Percentiles rank a stretch among this genome's conserved stretches.
phyloP scores from a whole-genome alignment of 2,113 vertebrate species.

The Hypanus sabinus region DNA sequence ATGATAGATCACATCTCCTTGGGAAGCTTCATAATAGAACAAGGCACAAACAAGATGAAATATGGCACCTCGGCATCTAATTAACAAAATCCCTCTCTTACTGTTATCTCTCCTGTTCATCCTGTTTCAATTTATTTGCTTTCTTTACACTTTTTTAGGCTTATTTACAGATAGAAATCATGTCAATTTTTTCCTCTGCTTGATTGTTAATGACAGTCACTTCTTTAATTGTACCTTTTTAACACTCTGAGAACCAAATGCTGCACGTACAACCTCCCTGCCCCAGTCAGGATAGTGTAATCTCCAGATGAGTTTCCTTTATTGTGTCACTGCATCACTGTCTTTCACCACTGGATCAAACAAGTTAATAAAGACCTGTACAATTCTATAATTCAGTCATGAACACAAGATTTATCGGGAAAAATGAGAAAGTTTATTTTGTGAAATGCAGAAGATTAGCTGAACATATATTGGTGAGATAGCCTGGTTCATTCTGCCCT shows the following conservation, averaged over 20 bases:
- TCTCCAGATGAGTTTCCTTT: not conserved
- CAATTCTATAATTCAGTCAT: not conserved
- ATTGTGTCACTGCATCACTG: not conserved
- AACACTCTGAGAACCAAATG: not conserved
- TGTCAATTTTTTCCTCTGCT: not conserved
- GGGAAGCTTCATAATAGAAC: slow-evolving; percentile 21
- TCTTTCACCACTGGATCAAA: not conserved
- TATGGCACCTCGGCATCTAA: slow-evolving; percentile 27
- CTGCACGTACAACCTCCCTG: too few relatives aligned
- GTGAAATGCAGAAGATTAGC: not conserved
- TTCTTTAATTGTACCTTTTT: not conserved
- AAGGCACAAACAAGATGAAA: slow-evolving; percentile 15
- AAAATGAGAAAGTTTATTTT: not conserved
- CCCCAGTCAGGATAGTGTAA: not conserved
- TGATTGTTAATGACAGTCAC: not conserved
- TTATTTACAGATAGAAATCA: not conserved
- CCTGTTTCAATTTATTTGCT: not conserved
- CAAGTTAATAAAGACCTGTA: not conserved
- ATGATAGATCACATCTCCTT: slow-evolving; percentile 37
- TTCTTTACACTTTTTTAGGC: not conserved
- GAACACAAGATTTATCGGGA: not conserved
- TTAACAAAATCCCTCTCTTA: not conserved
- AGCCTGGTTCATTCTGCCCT: too few relatives aligned
- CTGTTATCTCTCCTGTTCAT: not conserved
- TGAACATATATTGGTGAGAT: too few relatives aligned